Evolutionary conservation across 2,888 invertebrate species (phyloP).

Genomic region (Sepioteuthis lessoniana): DNA sequence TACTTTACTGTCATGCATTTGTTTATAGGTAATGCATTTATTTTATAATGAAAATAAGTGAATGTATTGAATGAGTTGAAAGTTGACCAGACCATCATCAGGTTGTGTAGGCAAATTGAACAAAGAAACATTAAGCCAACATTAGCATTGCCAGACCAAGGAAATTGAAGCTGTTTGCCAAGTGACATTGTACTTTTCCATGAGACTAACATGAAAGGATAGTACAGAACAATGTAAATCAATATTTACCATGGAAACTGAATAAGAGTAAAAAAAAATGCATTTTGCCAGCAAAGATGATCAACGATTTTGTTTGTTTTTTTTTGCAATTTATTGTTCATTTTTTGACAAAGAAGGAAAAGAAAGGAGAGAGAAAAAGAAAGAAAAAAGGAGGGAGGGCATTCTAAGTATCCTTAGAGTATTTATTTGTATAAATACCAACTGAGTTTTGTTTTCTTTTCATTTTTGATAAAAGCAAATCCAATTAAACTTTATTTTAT

Average conservation of each 20-base stretch:
- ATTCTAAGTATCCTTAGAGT: slow-evolving; percentile 24
- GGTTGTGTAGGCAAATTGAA: background rate
- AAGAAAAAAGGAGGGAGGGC: no score
- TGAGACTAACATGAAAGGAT: background rate
- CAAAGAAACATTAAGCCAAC: background rate
- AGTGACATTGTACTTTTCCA: slow-evolving; percentile 21
- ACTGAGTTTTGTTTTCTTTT: background rate
- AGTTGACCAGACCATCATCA: background rate
- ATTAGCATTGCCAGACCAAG: slow-evolving; percentile 11
- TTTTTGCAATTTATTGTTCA: background rate
- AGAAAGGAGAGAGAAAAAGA: no score
- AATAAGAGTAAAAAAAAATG: background rate
- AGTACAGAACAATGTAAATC: background rate
- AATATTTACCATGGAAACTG: slow-evolving; percentile 10
- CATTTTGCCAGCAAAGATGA: background rate
- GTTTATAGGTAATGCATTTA: slow-evolving; percentile 4
- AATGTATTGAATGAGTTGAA: background rate
- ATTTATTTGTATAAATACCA: slow-evolving; percentile 1
- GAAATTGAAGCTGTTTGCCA: slow-evolving; percentile 8
- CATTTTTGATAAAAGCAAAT: background rate
- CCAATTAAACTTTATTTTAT: slow-evolving; percentile 2
- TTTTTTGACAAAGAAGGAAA: background rate
- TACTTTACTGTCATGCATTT: background rate
- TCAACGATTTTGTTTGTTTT: background rate
- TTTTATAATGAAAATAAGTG: background rate